Percentiles rank a stretch among this genome's conserved stretches.
These are phyloP conservation scores for Aphelinus certus DNA, from an alignment of 1,140 invertebrate genomes.

Conservation along the genomic window DNA sequence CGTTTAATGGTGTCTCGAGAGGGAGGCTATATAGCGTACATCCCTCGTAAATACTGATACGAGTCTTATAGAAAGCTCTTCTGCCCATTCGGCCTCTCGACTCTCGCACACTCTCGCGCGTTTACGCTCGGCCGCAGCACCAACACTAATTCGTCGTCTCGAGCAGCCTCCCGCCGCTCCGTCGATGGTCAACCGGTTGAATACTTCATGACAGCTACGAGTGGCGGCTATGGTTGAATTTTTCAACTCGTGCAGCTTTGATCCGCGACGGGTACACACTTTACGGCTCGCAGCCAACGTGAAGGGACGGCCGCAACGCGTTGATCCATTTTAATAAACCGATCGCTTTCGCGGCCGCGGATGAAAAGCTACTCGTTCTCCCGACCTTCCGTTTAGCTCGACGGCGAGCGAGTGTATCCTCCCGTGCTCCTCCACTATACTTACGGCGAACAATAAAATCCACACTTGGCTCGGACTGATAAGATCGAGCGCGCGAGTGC, in stretches of 20 bases:
- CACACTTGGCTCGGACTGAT: background rate
- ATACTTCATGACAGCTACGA: slow-evolving; percentile 40
- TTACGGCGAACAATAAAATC: slow-evolving; percentile 23
- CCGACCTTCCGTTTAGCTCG: too few relatives aligned
- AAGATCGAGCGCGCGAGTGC: slow-evolving; percentile 3
- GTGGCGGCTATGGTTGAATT: slow-evolving; percentile 18
- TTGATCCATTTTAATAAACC: too few relatives aligned
- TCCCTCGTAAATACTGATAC: slow-evolving; percentile 44
- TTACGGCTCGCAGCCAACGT: background rate
- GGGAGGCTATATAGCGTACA: slow-evolving; percentile 11
- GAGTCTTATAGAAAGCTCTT: slow-evolving; percentile 40
- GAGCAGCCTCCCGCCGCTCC: background rate
- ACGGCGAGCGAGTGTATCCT: too few relatives aligned
- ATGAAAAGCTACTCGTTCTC: too few relatives aligned
- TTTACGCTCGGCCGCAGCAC: background rate
- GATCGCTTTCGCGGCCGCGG: too few relatives aligned
- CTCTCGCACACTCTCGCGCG: background rate
- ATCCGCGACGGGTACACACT: slow-evolving; percentile 10
- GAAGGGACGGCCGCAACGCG: too few relatives aligned
- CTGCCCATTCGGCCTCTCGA: background rate
- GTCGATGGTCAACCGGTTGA: slow-evolving; percentile 31
- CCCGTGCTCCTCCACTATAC: too few relatives aligned
- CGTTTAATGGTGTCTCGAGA: slow-evolving; percentile 51
- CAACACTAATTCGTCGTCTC: slow-evolving; percentile 5
- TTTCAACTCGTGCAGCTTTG: slow-evolving; percentile 44